phyloP scores from a whole-genome alignment of 2,797 vertebrate genomes.

The Neosalanx taihuensis region DNA sequence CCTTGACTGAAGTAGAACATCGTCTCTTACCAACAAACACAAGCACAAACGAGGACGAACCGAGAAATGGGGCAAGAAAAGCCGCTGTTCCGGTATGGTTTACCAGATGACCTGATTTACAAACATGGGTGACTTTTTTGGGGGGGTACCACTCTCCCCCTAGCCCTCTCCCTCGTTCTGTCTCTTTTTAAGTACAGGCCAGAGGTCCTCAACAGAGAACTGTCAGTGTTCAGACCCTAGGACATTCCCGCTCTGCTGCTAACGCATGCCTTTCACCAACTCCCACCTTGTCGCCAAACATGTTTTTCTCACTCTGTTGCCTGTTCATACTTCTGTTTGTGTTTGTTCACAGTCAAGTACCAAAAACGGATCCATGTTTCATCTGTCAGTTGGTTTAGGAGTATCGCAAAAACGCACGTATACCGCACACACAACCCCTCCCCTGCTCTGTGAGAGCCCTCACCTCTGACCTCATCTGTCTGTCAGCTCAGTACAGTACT shows the following conservation, averaged over 20 bases:
- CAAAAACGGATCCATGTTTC: not conserved
- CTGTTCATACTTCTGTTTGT: too few species aligned
- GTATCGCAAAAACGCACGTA: not conserved
- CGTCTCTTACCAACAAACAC: too few species aligned
- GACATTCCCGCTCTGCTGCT: conserved; percentile 24
- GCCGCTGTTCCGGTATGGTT: not conserved
- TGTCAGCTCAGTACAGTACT: not conserved
- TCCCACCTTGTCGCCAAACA: too few species aligned
- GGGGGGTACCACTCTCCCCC: not conserved
- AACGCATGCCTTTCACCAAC: conserved; percentile 22
- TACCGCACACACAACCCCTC: too few species aligned
- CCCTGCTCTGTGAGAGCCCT: not conserved
- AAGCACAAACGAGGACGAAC: not conserved
- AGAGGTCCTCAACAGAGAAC: conserved; percentile 12
- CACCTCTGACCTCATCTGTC: not conserved
- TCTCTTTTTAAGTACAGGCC: not conserved
- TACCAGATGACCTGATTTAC: too few species aligned
- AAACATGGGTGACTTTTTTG: too few species aligned
- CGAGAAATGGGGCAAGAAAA: not conserved
- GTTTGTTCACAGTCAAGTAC: too few species aligned
- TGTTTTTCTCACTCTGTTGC: too few species aligned
- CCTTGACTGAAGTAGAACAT: not conserved
- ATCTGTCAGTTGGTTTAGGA: not conserved
- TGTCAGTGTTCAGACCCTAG: conserved; percentile 26
- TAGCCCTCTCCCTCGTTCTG: not conserved